Evolutionary conservation across 2,797 vertebrate species (phyloP).

Genomic region (Jordanella pulchra): DNA sequence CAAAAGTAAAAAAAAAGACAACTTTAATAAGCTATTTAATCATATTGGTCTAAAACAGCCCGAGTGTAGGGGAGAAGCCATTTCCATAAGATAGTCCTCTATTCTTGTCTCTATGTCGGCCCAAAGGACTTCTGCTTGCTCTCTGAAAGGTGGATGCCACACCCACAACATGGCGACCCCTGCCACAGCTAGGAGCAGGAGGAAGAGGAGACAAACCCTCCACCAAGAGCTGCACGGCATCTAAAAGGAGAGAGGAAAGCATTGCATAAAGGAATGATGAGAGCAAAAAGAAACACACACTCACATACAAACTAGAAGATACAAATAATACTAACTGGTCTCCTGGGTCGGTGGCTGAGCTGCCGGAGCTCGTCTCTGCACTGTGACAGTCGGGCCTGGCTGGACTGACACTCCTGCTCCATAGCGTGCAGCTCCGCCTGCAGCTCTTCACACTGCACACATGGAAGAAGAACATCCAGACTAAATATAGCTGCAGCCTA

Average conservation of each 20-base stretch:
- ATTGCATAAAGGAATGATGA: background rate
- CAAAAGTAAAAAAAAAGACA: background rate
- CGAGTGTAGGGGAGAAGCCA: slow-evolving; percentile 63
- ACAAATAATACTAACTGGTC: slow-evolving; percentile 51
- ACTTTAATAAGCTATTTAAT: slow-evolving; percentile 27
- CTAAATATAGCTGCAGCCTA: slow-evolving; percentile 6
- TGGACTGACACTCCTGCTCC: slow-evolving; percentile 85
- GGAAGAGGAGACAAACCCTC: slow-evolving; percentile 55
- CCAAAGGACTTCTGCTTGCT: slow-evolving; percentile 72
- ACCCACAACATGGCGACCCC: slow-evolving; percentile 65
- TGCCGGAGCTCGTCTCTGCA: slow-evolving; percentile 86
- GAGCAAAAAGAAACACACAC: slow-evolving; percentile 17
- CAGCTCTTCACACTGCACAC: slow-evolving; percentile 83
- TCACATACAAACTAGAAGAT: slow-evolving; percentile 19
- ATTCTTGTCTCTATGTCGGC: slow-evolving; percentile 66
- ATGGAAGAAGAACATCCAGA: background rate
- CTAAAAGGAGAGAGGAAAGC: slow-evolving; percentile 47
- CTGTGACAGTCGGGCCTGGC: slow-evolving; percentile 83
- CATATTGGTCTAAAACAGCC: slow-evolving; percentile 79
- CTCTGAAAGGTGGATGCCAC: slow-evolving; percentile 77
- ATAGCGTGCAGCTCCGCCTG: slow-evolving; percentile 82
- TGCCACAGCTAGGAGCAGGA: slow-evolving; percentile 56
- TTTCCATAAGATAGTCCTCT: slow-evolving; percentile 73
- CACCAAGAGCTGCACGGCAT: slow-evolving; percentile 59
- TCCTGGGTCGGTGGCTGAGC: slow-evolving; percentile 66